Evolutionary conservation across 2,888 invertebrate species (phyloP).

Genomic region (Brachynemurus nebulosus): DNA sequence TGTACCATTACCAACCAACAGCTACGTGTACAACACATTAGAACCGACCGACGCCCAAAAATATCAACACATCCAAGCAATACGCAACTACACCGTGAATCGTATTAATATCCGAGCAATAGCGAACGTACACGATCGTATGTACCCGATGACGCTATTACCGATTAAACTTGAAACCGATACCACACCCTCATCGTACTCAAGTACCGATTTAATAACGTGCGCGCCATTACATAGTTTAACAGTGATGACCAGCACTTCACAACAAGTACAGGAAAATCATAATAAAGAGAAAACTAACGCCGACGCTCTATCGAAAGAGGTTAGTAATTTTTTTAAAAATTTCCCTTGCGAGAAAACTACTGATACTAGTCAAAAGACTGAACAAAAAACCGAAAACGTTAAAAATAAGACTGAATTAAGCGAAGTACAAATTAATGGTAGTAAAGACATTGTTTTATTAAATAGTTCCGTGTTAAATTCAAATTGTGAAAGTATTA

Average conservation of each 20-base stretch:
- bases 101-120: slow-evolving; percentile 22
- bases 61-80: slow-evolving; percentile 19
- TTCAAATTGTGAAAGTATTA: too few relatives aligned
- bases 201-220: background rate
- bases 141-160: slow-evolving; percentile 27
- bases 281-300: background rate
- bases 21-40: background rate
- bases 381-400: background rate
- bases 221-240: background rate
- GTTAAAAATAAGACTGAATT: background rate
- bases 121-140: slow-evolving; percentile 20
- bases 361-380: background rate
- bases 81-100: slow-evolving; percentile 27
- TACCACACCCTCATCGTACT: background rate
- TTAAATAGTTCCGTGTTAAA: too few relatives aligned
- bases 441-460: slow-evolving; percentile 1
- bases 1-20: background rate
- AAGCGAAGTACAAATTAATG: background rate
- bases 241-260: background rate
- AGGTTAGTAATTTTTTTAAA: slow-evolving; percentile 3
- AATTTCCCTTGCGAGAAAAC: background rate
- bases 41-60: slow-evolving; percentile 6
- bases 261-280: too few relatives aligned
- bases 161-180: slow-evolving; percentile 24
- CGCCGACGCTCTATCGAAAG: background rate